Evolutionary conservation across 2,113 vertebrate genomes (phyloP).

Genomic region (Hemiscyllium ocellatum): DNA sequence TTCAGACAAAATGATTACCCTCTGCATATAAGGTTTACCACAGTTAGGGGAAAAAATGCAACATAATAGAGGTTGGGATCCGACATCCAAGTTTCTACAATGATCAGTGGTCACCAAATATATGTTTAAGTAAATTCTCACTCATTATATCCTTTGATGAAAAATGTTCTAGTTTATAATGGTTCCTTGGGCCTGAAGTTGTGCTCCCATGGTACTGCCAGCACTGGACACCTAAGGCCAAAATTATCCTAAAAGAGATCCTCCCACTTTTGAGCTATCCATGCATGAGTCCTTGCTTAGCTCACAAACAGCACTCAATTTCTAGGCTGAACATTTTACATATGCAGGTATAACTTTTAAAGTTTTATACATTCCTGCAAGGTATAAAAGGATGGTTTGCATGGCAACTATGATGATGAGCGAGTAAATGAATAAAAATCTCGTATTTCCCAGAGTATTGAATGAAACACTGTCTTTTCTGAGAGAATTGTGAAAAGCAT

Average conservation of each 20-base stretch:
- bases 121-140: not conserved
- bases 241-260: not conserved
- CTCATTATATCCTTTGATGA: not conserved
- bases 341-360: not conserved
- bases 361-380: not conserved
- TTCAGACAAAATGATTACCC: not conserved
- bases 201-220: not conserved
- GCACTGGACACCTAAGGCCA: not conserved
- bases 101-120: not conserved
- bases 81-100: not conserved
- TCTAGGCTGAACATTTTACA: not conserved
- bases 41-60: not conserved
- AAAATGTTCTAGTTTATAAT: not conserved
- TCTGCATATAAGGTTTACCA: not conserved
- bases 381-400: not conserved
- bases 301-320: not conserved
- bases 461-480: not conserved
- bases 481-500: not conserved
- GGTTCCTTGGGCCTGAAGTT: not conserved
- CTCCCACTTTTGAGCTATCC: not conserved
- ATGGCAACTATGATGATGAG: not conserved
- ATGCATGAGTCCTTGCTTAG: not conserved
- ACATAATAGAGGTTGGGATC: not conserved
- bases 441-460: not conserved
- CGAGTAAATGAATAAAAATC: not conserved